Evolutionary conservation across 2,797 vertebrate species (phyloP).

Genomic region (Crypturellus tataupa): DNA sequence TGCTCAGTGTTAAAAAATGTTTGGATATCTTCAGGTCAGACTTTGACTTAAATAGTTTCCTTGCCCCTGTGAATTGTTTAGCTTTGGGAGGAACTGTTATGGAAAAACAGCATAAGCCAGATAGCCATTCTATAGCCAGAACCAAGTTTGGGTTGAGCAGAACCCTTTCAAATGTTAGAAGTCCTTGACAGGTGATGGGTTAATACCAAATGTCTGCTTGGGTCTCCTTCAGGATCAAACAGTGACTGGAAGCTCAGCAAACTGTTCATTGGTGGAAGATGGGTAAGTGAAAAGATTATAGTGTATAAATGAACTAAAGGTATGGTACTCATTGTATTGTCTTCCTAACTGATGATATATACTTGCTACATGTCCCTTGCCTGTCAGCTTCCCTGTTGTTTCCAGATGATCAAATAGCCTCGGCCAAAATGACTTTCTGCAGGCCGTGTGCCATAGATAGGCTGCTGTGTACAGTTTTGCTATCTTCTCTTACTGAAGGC

Average conservation of each 20-base stretch:
- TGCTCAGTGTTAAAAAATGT: background rate
- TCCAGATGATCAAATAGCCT: background rate
- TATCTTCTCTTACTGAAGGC: background rate
- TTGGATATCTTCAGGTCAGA: background rate
- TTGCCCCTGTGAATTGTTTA: background rate
- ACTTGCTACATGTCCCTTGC: background rate
- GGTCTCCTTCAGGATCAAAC: background rate
- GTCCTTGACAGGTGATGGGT: background rate
- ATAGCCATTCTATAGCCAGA: background rate
- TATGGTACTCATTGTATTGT: background rate
- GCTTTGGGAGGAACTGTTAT: background rate
- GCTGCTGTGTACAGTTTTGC: background rate
- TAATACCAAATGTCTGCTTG: background rate
- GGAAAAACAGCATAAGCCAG: background rate
- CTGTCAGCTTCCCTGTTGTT: background rate
- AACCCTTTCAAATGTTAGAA: background rate
- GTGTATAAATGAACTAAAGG: background rate
- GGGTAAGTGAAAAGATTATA: background rate
- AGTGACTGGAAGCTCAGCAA: background rate
- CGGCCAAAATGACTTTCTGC: background rate
- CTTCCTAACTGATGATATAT: background rate
- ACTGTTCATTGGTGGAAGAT: background rate
- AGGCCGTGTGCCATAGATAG: background rate
- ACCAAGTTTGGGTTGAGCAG: background rate
- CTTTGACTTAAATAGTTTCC: background rate